These are phyloP conservation scores for Tyto alba DNA, from an alignment of 2,113 vertebrate species.

Conservation along the genomic window DNA sequence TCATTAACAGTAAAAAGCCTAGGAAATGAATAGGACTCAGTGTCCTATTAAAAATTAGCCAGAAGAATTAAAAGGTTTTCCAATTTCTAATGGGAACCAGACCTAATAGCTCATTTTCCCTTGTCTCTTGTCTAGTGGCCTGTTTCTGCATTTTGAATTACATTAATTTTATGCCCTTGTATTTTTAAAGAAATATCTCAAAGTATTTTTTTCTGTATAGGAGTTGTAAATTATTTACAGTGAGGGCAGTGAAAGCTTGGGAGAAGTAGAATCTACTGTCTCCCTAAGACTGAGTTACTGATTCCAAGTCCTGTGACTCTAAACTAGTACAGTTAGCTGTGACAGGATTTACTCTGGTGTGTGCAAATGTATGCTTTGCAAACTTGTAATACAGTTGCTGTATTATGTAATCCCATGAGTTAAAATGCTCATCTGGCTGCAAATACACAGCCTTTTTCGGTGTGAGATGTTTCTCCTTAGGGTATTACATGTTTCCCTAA, in stretches of 20 bases:
- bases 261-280: neutral
- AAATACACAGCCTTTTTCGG: neutral
- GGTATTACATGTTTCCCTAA: neutral
- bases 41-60: slow-evolving; percentile 56
- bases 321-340: neutral
- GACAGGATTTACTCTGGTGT: neutral
- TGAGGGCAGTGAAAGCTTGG: neutral
- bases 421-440: neutral
- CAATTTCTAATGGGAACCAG: slow-evolving; percentile 13
- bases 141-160: slow-evolving; percentile 18
- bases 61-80: slow-evolving; percentile 29
- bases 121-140: neutral
- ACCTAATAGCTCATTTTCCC: neutral
- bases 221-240: slow-evolving; percentile 30
- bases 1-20: slow-evolving; percentile 39
- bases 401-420: neutral
- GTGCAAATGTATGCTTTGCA: neutral
- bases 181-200: neutral
- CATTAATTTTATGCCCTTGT: neutral
- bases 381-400: neutral
- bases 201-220: neutral
- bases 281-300: neutral
- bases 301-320: neutral
- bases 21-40: neutral
- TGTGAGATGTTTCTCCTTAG: neutral